Evolutionary conservation across 2,888 invertebrate genomes (phyloP).

Genomic region (Xylota sylvarum): DNA sequence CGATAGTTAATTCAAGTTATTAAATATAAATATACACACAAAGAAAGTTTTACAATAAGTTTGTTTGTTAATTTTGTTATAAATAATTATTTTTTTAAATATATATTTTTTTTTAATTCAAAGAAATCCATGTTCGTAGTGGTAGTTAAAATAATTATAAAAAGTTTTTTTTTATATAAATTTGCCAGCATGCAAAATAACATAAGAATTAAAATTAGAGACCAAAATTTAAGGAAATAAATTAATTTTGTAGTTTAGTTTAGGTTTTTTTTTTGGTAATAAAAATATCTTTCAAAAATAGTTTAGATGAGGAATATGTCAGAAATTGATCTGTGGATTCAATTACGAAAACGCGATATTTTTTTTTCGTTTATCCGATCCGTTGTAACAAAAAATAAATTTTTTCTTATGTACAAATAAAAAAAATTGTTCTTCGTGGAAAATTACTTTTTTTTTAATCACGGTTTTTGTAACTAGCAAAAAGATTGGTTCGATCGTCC

Average conservation of each 20-base stretch:
- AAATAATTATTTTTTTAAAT: constrained; percentile 39
- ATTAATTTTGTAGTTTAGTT: constrained; percentile 65
- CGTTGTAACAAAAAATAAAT: constrained; percentile 67
- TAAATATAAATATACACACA: constrained; percentile 65
- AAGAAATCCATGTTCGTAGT: constrained; percentile 70
- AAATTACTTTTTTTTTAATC: constrained; percentile 80
- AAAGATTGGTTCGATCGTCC: constrained; percentile 83
- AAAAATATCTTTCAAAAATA: constrained; percentile 40
- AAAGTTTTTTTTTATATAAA: constrained; percentile 64
- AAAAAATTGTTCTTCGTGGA: constrained; percentile 44
- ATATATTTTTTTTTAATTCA: constrained; percentile 53
- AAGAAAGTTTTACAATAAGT: constrained; percentile 70
- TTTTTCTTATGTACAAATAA: constrained; percentile 56
- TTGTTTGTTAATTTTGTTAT: constrained; percentile 64
- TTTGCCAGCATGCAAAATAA: constrained; percentile 80
- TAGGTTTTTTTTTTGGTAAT: constrained; percentile 32
- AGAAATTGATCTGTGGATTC: constrained; percentile 58
- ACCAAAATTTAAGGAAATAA: constrained; percentile 65
- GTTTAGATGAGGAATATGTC: constrained; percentile 55
- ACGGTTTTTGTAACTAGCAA: constrained; percentile 85
- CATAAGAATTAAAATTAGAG: constrained; percentile 76
- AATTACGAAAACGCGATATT: constrained; percentile 47
- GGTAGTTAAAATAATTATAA: constrained; percentile 70
- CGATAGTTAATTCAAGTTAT: constrained; percentile 63
- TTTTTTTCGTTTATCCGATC: constrained; percentile 34